Percentiles rank a stretch among this genome's conserved stretches.
Evolutionary conservation across 2,113 vertebrate species (phyloP).

Genomic region (Coptodon rendalli): DNA sequence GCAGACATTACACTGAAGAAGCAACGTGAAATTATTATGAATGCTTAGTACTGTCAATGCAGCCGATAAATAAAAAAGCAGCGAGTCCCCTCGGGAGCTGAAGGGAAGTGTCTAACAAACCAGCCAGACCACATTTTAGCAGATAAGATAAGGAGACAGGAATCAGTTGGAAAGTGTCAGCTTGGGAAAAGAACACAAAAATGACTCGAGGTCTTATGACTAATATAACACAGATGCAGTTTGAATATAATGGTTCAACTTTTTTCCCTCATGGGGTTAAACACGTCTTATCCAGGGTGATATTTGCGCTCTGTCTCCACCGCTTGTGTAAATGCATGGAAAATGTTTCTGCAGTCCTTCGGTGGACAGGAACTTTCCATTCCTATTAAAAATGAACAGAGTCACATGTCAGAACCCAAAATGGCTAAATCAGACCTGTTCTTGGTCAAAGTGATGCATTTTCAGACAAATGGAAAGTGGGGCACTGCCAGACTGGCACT

Average conservation of each 20-base stretch:
- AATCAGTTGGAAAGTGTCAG: not conserved
- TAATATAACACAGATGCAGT: not conserved
- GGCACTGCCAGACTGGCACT: slow-evolving; percentile 41
- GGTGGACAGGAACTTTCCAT: slow-evolving; percentile 61
- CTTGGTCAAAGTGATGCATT: slow-evolving; percentile 47
- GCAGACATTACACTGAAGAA: not conserved
- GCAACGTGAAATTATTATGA: not conserved
- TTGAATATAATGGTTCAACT: not conserved
- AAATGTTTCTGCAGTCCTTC: slow-evolving; percentile 43
- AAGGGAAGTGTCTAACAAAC: not conserved
- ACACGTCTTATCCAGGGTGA: not conserved
- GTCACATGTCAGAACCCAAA: slow-evolving; percentile 59
- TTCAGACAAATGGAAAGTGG: slow-evolving; percentile 59
- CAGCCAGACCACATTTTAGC: not conserved
- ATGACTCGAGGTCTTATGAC: not conserved
- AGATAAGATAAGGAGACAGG: not conserved
- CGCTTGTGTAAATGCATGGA: slow-evolving; percentile 37
- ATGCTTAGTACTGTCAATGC: not conserved
- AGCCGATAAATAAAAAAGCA: not conserved
- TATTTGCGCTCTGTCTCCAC: slow-evolving; percentile 15
- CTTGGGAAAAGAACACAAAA: not conserved
- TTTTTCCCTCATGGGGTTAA: slow-evolving; percentile 18
- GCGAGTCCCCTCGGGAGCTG: not conserved
- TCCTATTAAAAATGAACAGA: slow-evolving; percentile 58
- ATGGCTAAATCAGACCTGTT: slow-evolving; percentile 64